Evolutionary conservation across 2,888 invertebrate species (phyloP), one percentile per base, ranked within the genome.

Genomic region (Drosophila pseudotakahashii): DNA sequence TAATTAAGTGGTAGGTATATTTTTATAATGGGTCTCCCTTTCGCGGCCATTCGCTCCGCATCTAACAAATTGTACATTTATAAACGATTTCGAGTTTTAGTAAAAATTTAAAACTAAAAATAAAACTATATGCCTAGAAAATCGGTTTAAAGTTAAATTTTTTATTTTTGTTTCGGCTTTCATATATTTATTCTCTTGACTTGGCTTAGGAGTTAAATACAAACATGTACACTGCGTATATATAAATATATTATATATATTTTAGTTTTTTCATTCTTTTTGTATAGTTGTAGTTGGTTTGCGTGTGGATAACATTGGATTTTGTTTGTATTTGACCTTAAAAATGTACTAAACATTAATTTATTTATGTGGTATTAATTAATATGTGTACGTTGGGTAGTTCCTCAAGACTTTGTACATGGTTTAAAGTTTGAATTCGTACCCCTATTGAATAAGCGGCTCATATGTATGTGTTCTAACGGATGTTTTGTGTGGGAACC

Each of bases 321-420:
- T 69, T 71, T 60, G 41, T 69, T 69, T 70, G 60, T 42, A 66
- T 60, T 67, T 62, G 55, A 60, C 52, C 71, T 69, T 70, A 58
- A 50, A 44, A 66, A 47, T 34, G 63, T 63, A 70, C 51, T 61
- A 68, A 45, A 50, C 54, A 69, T 61, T 71, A 69, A 61, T 44
- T 62, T 63, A 59, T 42, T 50, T 30, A 66, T 47, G 37, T 16
- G 26, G 34, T 53, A 66, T 66, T 66, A 66, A 66, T 66, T 52
- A 63, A 52, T 57, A 68, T 61, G 97, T 64, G n/a, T 41, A 34
- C 54, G 54, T 61, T 59, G 59, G 59, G 42, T 51, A 37, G 39
- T 32, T 34, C 45, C 39, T 34, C 45, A 52, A 52, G 52, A 45
- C 66, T 45, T 64, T 44, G 44, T 53, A 60, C 54, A 30, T 54